Evolutionary conservation across 2,797 vertebrate genomes (phyloP).

Genomic region (Brachyrhaphis roseni): DNA sequence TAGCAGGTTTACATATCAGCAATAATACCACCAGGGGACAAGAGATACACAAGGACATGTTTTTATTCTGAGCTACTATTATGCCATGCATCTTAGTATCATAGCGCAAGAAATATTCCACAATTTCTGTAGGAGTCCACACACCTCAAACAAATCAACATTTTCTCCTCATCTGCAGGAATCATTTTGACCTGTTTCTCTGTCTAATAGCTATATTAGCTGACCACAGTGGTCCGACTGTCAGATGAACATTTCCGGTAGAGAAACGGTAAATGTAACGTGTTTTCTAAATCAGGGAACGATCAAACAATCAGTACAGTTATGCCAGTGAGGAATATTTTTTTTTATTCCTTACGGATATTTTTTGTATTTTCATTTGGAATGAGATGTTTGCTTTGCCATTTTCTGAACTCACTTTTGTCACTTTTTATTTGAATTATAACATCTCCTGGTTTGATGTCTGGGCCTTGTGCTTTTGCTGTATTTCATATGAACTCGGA

Average conservation of each 20-base stretch:
- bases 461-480: slow-evolving; percentile 1
- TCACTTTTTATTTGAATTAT: neutral
- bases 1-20: slow-evolving; percentile 33
- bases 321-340: slow-evolving; percentile 19
- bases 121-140: slow-evolving; percentile 14
- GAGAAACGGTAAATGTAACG: slow-evolving; percentile 34
- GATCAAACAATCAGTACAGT: slow-evolving; percentile 29
- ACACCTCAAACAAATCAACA: slow-evolving; percentile 30
- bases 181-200: slow-evolving; percentile 53
- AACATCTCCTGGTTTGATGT: neutral
- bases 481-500: slow-evolving; percentile 4
- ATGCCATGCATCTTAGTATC: slow-evolving; percentile 35
- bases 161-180: slow-evolving; percentile 18
- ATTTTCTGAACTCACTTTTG: neutral
- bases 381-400: neutral
- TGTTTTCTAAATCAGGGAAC: slow-evolving; percentile 13
- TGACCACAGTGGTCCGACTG: slow-evolving; percentile 18
- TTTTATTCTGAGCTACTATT: slow-evolving; percentile 47
- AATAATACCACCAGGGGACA: slow-evolving; percentile 68
- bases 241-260: slow-evolving; percentile 42
- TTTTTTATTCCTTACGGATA: neutral
- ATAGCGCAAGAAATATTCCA: slow-evolving; percentile 44
- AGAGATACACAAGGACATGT: slow-evolving; percentile 69
- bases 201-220: slow-evolving; percentile 33
- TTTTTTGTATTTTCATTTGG: neutral